Evolutionary conservation across 2,797 vertebrate species (phyloP).

Genomic region (Crax fasciolata): DNA sequence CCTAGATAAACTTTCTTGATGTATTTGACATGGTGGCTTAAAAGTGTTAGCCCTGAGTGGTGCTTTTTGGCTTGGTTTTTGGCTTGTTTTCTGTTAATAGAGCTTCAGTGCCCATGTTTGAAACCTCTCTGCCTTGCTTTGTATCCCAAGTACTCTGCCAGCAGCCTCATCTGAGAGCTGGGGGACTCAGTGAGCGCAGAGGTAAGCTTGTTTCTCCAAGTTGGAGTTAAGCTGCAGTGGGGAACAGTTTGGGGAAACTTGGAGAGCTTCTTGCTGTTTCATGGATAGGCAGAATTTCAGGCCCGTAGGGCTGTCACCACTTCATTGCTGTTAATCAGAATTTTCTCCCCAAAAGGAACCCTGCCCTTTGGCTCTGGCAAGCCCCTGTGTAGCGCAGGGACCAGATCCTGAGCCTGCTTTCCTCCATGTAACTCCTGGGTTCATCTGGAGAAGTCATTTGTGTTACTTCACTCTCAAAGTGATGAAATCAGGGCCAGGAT

Average conservation of each 20-base stretch:
- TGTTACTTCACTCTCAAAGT: constrained; percentile 51
- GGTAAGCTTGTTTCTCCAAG: constrained; percentile 57
- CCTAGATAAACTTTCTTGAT: neutral
- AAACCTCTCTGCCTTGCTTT: neutral
- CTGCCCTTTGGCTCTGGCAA: neutral
- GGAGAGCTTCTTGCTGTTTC: constrained; percentile 29
- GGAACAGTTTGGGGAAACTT: constrained; percentile 58
- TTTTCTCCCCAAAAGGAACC: neutral
- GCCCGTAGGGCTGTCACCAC: neutral
- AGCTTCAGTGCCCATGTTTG: neutral
- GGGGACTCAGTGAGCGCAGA: neutral
- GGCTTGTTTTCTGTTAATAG: neutral
- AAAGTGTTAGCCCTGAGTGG: neutral
- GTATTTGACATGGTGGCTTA: neutral
- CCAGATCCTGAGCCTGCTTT: neutral
- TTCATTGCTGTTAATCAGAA: neutral
- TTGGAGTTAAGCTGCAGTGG: neutral
- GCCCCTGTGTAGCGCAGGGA: neutral
- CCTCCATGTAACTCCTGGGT: neutral
- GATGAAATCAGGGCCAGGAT: constrained; percentile 43
- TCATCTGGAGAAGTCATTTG: constrained; percentile 60
- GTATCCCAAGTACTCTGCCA: neutral
- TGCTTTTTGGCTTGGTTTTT: neutral
- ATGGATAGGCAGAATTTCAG: neutral
- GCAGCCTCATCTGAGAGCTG: neutral